A percentile compares a stretch with the other conserved stretches of the same genome.
These are phyloP conservation scores for Tetragonisca angustula DNA, from an alignment of 2,888 invertebrate species.

Conservation along the genomic window DNA sequence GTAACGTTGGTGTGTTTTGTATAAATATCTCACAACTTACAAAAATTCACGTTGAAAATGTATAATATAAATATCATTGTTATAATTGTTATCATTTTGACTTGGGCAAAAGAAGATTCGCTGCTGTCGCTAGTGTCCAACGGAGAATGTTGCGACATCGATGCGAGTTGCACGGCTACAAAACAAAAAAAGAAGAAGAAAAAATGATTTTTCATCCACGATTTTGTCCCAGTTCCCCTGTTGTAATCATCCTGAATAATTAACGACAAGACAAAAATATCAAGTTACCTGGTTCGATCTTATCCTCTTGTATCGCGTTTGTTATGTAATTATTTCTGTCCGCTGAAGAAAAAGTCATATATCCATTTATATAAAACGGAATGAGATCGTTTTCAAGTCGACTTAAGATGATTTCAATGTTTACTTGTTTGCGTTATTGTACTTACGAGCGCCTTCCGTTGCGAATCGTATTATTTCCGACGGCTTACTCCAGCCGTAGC, in stretches of 20 bases:
- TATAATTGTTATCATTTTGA: background rate
- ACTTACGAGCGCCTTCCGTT: conserved; percentile 90
- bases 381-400: background rate
- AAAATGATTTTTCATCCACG: background rate
- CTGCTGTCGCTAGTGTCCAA: conserved; percentile 27
- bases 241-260: background rate
- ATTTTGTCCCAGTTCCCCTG: background rate
- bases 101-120: conserved; percentile 23
- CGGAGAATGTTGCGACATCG: conserved; percentile 66
- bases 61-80: conserved; percentile 31
- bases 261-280: background rate
- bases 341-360: conserved; percentile 13
- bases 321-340: conserved; percentile 43
- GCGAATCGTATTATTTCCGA: conserved; percentile 91
- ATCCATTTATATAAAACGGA: background rate
- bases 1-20: background rate
- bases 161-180: conserved; percentile 63
- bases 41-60: conserved; percentile 10
- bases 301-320: conserved; percentile 50
- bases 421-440: conserved; percentile 28
- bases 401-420: too few species aligned
- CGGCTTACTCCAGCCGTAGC: conserved; percentile 93
- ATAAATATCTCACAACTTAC: background rate
- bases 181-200: conserved; percentile 7
- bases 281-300: conserved; percentile 42